phyloP scores from a whole-genome alignment of 2,888 invertebrate genomes.

The Pogonocherus hispidulus region DNA sequence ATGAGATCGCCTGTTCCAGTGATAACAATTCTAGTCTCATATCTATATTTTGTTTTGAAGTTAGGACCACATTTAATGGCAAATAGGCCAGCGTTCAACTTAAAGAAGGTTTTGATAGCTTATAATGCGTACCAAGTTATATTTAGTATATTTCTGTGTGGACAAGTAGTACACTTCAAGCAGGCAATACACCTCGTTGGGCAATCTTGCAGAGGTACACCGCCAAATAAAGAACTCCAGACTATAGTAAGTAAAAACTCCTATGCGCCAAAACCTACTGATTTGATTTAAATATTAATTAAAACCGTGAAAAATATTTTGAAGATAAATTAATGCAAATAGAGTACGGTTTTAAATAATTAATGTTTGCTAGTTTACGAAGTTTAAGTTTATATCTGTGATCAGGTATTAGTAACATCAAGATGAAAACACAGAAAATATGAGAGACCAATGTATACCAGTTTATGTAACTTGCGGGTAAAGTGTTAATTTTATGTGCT shows the following conservation, averaged over 20 bases:
- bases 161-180: constrained; percentile 64
- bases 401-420: no score
- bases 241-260: constrained; percentile 53
- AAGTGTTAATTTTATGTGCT: no score
- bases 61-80: constrained; percentile 84
- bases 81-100: constrained; percentile 79
- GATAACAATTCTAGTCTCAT: constrained; percentile 75
- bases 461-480: no score
- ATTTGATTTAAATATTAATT: no score
- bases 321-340: no score
- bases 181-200: constrained; percentile 55
- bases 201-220: constrained; percentile 58
- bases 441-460: no score
- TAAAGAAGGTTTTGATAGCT: constrained; percentile 79
- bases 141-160: constrained; percentile 82
- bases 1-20: constrained; percentile 84
- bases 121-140: constrained; percentile 93
- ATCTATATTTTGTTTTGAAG: constrained; percentile 82
- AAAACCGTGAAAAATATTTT: no score
- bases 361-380: no score
- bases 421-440: no score
- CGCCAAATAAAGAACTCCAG: constrained; percentile 56
- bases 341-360: no score
- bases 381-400: no score
- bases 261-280: no score